Evolutionary conservation across 2,797 vertebrate species (phyloP).

Genomic region (Aselliscus stoliczkanus): DNA sequence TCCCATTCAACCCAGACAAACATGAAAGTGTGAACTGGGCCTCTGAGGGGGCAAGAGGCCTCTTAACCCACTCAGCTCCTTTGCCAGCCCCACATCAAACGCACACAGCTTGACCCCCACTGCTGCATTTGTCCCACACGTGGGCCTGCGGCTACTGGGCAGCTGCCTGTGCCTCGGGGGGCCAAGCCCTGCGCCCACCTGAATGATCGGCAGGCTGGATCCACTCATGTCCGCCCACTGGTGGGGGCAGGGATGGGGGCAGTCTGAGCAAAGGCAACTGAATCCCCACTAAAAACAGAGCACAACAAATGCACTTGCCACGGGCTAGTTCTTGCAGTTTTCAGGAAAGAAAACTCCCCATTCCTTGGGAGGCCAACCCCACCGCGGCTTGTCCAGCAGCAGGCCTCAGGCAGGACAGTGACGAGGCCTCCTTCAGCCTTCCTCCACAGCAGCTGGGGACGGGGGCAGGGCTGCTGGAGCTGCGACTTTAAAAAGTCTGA

Average conservation of each 20-base stretch:
- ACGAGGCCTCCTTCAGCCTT: neutral
- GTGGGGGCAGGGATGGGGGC: neutral
- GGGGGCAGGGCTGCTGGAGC: neutral
- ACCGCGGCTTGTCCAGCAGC: fast-evolving
- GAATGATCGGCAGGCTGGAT: neutral
- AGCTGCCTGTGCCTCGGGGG: neutral
- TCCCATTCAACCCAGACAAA: constrained; percentile 77
- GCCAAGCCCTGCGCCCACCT: neutral
- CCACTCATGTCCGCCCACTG: fast-evolving
- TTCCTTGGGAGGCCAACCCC: neutral
- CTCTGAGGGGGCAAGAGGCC: constrained; percentile 46
- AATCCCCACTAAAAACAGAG: no score
- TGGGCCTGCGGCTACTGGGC: neutral
- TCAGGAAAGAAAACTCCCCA: neutral
- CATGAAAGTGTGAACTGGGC: constrained; percentile 46
- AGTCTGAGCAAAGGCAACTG: neutral
- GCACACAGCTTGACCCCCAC: neutral
- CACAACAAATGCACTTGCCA: fast-evolving
- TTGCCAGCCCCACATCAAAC: neutral
- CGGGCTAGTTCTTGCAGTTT: neutral
- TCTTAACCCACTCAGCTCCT: neutral
- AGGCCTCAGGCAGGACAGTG: fast-evolving
- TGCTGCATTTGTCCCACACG: neutral
- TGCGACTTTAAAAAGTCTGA: neutral
- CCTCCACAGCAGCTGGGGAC: fast-evolving